A percentile compares a stretch with the other conserved stretches of the same genome.
These are phyloP conservation scores for Bufo gargarizans DNA, from an alignment of 2,113 vertebrate genomes.

Conservation along the genomic window DNA sequence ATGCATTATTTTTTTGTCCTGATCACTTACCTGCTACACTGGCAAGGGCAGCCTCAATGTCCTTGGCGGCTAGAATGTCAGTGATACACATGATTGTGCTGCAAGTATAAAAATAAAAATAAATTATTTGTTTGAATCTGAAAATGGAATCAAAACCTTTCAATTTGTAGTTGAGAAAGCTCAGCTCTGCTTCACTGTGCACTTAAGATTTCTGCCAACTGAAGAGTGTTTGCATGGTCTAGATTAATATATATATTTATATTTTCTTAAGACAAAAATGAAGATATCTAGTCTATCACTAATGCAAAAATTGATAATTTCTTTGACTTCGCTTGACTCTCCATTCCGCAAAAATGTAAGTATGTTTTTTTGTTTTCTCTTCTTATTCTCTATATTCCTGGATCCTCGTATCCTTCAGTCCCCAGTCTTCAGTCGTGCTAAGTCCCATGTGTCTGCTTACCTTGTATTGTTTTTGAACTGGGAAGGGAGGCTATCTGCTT, in stretches of 20 bases:
- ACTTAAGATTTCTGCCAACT: background rate
- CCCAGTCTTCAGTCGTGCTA: background rate
- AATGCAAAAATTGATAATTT: background rate
- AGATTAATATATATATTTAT: background rate
- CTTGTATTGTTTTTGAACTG: slow-evolving; percentile 63
- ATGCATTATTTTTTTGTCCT: background rate
- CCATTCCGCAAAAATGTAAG: background rate
- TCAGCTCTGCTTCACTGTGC: background rate
- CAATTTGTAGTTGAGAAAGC: slow-evolving; percentile 46
- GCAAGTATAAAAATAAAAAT: slow-evolving; percentile 57
- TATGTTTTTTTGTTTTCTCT: background rate
- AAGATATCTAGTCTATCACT: background rate
- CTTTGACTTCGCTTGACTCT: background rate
- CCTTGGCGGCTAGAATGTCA: slow-evolving; percentile 72
- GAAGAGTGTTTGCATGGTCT: background rate
- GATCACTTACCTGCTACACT: slow-evolving; percentile 74
- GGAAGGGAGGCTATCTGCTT: slow-evolving; percentile 39
- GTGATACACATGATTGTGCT: slow-evolving; percentile 71
- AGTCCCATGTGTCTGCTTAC: slow-evolving; percentile 59
- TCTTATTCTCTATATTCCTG: background rate
- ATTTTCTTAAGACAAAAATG: background rate
- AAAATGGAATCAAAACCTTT: background rate
- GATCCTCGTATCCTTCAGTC: background rate
- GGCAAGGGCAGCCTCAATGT: slow-evolving; percentile 73
- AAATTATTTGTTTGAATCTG: background rate